These are phyloP conservation scores for Megathymus violae DNA, from an alignment of 1,140 invertebrate species.

Conservation along the genomic window DNA sequence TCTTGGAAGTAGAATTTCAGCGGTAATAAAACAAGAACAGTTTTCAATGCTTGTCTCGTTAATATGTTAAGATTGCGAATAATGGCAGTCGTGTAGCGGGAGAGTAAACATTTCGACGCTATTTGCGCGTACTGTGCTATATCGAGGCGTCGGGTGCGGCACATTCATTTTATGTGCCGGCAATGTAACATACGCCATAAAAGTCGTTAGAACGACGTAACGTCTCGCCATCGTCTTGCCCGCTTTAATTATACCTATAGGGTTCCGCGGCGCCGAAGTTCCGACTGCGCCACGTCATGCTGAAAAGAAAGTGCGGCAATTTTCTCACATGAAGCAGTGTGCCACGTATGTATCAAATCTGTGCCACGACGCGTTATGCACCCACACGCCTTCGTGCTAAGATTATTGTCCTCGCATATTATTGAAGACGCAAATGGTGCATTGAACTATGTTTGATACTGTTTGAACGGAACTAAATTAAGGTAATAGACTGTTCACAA, in stretches of 20 bases:
- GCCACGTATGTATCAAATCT: slow-evolving; percentile 7
- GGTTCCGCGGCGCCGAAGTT: slow-evolving; percentile 53
- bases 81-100: slow-evolving; percentile 64
- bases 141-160: slow-evolving; percentile 73
- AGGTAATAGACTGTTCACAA: not conserved
- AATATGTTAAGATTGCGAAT: slow-evolving; percentile 62
- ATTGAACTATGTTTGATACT: too few species aligned
- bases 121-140: slow-evolving; percentile 74
- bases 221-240: slow-evolving; percentile 79
- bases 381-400: slow-evolving; percentile 13
- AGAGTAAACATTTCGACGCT: slow-evolving; percentile 75
- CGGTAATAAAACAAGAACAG: slow-evolving; percentile 30
- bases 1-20: slow-evolving; percentile 15
- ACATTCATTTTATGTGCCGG: slow-evolving; percentile 82
- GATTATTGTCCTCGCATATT: slow-evolving; percentile 2
- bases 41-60: slow-evolving; percentile 60
- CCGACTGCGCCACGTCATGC: slow-evolving; percentile 53
- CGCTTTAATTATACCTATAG: slow-evolving; percentile 78
- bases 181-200: slow-evolving; percentile 83
- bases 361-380: slow-evolving; percentile 28
- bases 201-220: slow-evolving; percentile 81
- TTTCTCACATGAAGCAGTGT: slow-evolving; percentile 27
- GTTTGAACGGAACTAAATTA: too few species aligned
- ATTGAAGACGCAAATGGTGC: slow-evolving; percentile 2
- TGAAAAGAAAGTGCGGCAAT: slow-evolving; percentile 31